Evolutionary conservation across 2,797 vertebrate genomes (phyloP).

Genomic region (Otolemur crassicaudatus): DNA sequence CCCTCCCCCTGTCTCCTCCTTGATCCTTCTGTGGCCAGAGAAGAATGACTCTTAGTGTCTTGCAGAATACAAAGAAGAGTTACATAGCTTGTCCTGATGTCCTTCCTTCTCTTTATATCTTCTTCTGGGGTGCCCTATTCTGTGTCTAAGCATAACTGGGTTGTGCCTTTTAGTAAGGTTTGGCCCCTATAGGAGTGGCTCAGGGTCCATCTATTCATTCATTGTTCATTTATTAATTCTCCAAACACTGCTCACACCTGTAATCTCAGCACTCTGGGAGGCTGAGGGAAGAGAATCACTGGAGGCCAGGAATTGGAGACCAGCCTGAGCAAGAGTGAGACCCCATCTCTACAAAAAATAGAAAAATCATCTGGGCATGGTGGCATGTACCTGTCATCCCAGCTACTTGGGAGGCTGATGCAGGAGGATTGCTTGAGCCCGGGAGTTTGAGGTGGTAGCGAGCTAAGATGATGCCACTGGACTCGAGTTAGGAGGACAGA

Average conservation of each 20-base stretch:
- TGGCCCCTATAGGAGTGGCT: not conserved
- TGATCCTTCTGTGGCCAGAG: not conserved
- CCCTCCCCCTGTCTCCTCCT: not conserved
- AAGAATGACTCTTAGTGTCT: not conserved
- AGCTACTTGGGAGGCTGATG: not conserved
- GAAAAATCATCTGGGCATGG: not conserved
- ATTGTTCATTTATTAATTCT: not conserved
- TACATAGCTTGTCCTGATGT: not conserved
- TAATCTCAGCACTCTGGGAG: not conserved
- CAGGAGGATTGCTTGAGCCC: not conserved
- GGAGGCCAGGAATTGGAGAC: not conserved
- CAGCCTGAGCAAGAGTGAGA: not conserved
- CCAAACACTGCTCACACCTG: not conserved
- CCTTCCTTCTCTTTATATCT: not conserved
- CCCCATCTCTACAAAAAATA: not conserved
- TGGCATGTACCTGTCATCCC: not conserved
- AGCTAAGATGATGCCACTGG: not conserved
- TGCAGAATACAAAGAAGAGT: not conserved
- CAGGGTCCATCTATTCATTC: rapidly evolving
- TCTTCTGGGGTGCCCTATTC: not conserved
- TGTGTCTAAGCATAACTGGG: not conserved
- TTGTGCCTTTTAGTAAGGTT: not conserved
- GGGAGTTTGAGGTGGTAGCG: not conserved
- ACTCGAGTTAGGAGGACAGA: not conserved
- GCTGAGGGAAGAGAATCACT: not conserved